These are phyloP conservation scores for Mobula birostris DNA, from an alignment of 2,113 vertebrate species.

Conservation along the genomic window DNA sequence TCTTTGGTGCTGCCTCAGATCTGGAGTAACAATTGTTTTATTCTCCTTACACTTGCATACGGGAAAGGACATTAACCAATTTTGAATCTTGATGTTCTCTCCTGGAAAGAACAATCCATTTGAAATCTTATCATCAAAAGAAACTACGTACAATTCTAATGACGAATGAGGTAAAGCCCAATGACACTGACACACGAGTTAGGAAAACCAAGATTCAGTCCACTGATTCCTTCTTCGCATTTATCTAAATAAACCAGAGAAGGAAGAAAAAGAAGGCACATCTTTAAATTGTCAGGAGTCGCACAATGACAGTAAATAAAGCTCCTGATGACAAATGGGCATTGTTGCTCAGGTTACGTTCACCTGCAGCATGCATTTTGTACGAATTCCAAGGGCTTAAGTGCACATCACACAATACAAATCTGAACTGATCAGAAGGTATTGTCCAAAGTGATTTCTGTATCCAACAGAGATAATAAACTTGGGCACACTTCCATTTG, in stretches of 20 bases:
- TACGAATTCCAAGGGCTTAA: background rate
- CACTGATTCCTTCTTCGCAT: background rate
- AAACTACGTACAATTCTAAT: background rate
- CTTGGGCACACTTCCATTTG: background rate
- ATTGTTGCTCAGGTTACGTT: background rate
- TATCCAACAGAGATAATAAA: conserved; percentile 7
- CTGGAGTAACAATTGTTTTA: too few relatives aligned
- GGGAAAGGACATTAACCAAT: too few relatives aligned
- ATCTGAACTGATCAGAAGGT: conserved; percentile 16
- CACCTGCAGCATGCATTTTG: background rate
- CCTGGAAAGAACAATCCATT: too few relatives aligned
- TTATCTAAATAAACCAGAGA: background rate
- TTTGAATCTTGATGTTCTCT: too few relatives aligned
- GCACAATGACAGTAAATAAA: background rate
- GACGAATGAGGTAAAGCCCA: background rate
- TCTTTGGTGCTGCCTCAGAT: too few relatives aligned
- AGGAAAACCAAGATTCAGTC: background rate
- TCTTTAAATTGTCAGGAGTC: conserved; percentile 11
- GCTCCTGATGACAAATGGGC: background rate
- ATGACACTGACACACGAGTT: background rate
- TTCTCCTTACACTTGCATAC: too few relatives aligned
- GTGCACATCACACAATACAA: conserved; percentile 15
- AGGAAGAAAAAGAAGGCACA: background rate
- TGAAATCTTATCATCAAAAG: background rate
- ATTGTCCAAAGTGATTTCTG: conserved; percentile 30